Evolutionary conservation across 2,888 invertebrate species (phyloP).

Genomic region (Epicampocera succincta): DNA sequence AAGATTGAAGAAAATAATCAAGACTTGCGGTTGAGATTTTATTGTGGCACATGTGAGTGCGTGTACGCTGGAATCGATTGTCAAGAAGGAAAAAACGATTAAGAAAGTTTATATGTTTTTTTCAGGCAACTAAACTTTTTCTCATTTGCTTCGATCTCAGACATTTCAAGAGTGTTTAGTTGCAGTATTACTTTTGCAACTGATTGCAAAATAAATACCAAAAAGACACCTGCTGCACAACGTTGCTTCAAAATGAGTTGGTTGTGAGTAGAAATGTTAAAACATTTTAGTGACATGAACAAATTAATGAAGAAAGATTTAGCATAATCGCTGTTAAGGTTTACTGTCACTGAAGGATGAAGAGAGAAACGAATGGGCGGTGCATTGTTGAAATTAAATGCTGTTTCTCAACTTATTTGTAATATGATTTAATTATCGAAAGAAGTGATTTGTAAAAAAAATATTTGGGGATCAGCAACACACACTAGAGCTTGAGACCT

Average conservation of each 20-base stretch:
- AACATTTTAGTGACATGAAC: conserved; percentile 14
- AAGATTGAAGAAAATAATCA: conserved; percentile 21
- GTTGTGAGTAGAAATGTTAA: neutral
- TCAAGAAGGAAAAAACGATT: conserved; percentile 13
- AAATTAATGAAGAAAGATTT: conserved; percentile 17
- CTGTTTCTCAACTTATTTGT: neutral
- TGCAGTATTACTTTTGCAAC: conserved; percentile 11
- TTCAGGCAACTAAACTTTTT: conserved; percentile 9
- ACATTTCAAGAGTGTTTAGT: conserved; percentile 43
- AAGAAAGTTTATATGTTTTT: conserved; percentile 31
- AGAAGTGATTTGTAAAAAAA: no score
- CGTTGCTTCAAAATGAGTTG: neutral
- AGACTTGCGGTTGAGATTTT: conserved; percentile 44
- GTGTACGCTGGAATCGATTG: conserved; percentile 19
- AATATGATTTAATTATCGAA: no score
- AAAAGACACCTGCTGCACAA: conserved; percentile 43
- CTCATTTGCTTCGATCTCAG: conserved; percentile 23
- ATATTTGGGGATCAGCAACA: no score
- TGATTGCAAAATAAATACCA: conserved; percentile 43
- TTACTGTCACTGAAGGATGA: conserved; percentile 6
- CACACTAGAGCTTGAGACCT: no score
- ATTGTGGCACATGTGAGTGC: conserved; percentile 47
- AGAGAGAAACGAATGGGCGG: conserved; percentile 17
- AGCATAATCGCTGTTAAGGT: conserved; percentile 13
- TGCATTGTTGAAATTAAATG: neutral